Base-by-base conservation (phyloP, 1,140 invertebrate species). In the Pogonomyrmex californicus region DNA sequence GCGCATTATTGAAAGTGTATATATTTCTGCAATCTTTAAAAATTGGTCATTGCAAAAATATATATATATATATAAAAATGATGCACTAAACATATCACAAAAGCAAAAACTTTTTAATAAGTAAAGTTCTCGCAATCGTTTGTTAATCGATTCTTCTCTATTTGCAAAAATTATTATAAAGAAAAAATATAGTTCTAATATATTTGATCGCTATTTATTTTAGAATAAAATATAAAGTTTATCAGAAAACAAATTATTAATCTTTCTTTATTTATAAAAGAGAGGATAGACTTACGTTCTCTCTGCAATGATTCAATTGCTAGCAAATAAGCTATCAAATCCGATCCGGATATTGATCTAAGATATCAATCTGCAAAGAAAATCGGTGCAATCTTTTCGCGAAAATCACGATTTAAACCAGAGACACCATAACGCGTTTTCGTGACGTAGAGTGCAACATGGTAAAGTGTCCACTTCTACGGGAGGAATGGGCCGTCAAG, bases 401-500 rank as follows among this genome's bases (percentile, higher is more conserved):
- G 17, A n/a, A 71, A 38, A 58, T 36, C 33, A 51, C 3, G n/a
- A 49, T 44, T 90, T 93, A 95, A 30, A 95, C 95, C 12, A 95
- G 78, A 0, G 95, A 95, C 2, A 95, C 94, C 94, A 95, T 95
- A 6, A 95, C 94, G 44, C 93, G 92, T 85, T 95, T 95, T 71
- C 93, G 92, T 3, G 94, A 87, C 10, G 92, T 90, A 9, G 93
- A 91, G 82, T 94, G 91, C 10, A 94, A 63, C 83, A 94, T 91
- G 5, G 93, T 90, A 17, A 94, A 90, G 58, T 94, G 94, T 6
- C 90, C 93, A 41, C 94, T 94, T 66, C 94, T 92, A 23, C 93
- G 91, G 5, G 94, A 95, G 17, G 95, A 95, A 54, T 94, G 93
- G 6, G 94, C 94, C 12, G 94, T 95, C 66, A 95, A 77, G 1